Percentiles rank a stretch among this genome's conserved stretches.
These are phyloP conservation scores for Clostera curtula DNA, from an alignment of 2,888 invertebrate genomes.

Conservation along the genomic window DNA sequence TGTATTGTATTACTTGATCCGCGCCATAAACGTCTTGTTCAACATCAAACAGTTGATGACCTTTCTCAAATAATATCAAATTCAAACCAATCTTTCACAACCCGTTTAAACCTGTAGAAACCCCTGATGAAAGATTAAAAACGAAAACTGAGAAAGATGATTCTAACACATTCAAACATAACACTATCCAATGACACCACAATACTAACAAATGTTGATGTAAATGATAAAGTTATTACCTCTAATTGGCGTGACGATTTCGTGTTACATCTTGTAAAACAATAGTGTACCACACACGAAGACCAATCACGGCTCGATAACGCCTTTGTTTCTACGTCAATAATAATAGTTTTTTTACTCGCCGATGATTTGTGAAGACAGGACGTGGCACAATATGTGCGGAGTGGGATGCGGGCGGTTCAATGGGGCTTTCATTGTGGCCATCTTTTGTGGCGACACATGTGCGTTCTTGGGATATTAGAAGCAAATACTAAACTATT, in stretches of 20 bases:
- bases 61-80: slow-evolving; percentile 23
- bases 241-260: slow-evolving; percentile 40
- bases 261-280: slow-evolving; percentile 27
- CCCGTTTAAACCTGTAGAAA: too few species aligned
- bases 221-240: slow-evolving; percentile 42
- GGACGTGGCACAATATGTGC: slow-evolving; percentile 58
- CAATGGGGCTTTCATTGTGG: slow-evolving; percentile 56
- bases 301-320: slow-evolving; percentile 51
- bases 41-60: slow-evolving; percentile 14
- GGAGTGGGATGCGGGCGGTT: slow-evolving; percentile 64
- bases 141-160: too few species aligned
- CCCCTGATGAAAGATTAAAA: too few species aligned
- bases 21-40: too few species aligned
- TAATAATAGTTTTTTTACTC: slow-evolving; percentile 43
- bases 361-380: slow-evolving; percentile 67
- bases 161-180: slow-evolving; percentile 13
- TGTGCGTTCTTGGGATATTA: slow-evolving; percentile 23
- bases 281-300: slow-evolving; percentile 59
- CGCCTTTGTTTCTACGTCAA: slow-evolving; percentile 61
- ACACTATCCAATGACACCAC: slow-evolving; percentile 22
- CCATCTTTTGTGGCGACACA: slow-evolving; percentile 50
- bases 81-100: slow-evolving; percentile 22
- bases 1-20: too few species aligned
- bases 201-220: slow-evolving; percentile 19
- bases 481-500: slow-evolving; percentile 16